phyloP scores from a whole-genome alignment of 1,140 invertebrate genomes.

The Mamestra configurata region DNA sequence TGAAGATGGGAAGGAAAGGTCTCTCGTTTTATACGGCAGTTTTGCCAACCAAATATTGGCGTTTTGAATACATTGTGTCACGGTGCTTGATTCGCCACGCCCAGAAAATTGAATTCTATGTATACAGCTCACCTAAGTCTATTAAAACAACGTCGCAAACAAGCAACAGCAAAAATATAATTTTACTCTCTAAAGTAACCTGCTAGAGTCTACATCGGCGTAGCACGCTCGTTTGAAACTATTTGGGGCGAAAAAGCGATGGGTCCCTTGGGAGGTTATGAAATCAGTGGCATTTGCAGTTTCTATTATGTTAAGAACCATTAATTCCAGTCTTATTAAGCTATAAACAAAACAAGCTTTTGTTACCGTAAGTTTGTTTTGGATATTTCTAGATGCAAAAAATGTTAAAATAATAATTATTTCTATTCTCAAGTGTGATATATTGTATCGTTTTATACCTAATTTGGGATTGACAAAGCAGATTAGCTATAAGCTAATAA shows the following conservation, averaged over 20 bases:
- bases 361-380: constrained; percentile 50
- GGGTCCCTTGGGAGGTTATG: constrained; percentile 87
- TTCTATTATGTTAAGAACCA: constrained; percentile 87
- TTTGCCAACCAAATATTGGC: constrained; percentile 82
- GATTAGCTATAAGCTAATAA: too few relatives aligned
- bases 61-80: constrained; percentile 86
- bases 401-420: constrained; percentile 12
- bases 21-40: constrained; percentile 84
- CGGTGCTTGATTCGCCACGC: constrained; percentile 87
- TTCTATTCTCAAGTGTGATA: not conserved
- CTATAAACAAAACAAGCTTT: constrained; percentile 79
- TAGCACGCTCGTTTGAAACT: constrained; percentile 58
- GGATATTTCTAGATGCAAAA: constrained; percentile 3
- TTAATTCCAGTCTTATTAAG: constrained; percentile 87
- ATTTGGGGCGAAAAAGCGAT: constrained; percentile 85
- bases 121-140: constrained; percentile 78
- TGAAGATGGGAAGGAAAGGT: constrained; percentile 76
- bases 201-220: constrained; percentile 58
- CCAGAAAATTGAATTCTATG: constrained; percentile 87
- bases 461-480: too few relatives aligned
- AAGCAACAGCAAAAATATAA: constrained; percentile 47
- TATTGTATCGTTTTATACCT: not conserved
- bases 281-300: constrained; percentile 89
- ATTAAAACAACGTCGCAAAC: constrained; percentile 68
- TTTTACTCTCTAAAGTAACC: constrained; percentile 56